Conservation (phyloP, 2,113 vertebrate species). For the Ahaetulla prasina region DNA sequence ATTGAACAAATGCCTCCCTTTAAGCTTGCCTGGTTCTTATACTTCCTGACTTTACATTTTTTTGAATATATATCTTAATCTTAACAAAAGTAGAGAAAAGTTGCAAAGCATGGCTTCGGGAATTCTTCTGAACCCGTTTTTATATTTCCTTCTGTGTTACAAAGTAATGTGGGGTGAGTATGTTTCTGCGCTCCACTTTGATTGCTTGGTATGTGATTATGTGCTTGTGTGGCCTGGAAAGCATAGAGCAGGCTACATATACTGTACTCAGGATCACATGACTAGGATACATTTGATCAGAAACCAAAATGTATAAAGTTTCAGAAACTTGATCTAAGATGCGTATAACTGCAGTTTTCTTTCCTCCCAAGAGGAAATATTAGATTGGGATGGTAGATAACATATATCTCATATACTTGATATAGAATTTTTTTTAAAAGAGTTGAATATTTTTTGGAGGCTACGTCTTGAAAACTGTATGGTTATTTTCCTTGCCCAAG, state of each 20-base stretch:
- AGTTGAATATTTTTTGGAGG: background rate
- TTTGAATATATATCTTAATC: background rate
- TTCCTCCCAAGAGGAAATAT: background rate
- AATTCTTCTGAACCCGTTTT: background rate
- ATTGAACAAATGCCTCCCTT: background rate
- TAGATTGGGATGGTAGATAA: background rate
- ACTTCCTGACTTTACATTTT: background rate
- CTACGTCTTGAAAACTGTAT: background rate
- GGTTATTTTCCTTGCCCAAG: background rate
- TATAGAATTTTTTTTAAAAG: background rate
- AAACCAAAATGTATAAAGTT: background rate
- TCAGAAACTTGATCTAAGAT: slow-evolving; percentile 22
- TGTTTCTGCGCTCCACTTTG: background rate
- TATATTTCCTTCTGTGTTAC: background rate
- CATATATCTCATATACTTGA: background rate
- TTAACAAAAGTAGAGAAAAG: background rate
- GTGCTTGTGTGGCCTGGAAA: background rate
- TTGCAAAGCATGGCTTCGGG: background rate
- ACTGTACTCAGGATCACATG: background rate
- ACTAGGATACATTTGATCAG: slow-evolving; percentile 18
- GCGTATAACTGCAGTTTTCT: background rate
- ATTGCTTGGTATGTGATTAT: background rate
- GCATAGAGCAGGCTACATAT: background rate
- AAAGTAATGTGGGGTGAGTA: background rate
- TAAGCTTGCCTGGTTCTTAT: background rate